Conservation (phyloP, 2,888 invertebrate species). For the Drosophila hamatofila region DNA sequence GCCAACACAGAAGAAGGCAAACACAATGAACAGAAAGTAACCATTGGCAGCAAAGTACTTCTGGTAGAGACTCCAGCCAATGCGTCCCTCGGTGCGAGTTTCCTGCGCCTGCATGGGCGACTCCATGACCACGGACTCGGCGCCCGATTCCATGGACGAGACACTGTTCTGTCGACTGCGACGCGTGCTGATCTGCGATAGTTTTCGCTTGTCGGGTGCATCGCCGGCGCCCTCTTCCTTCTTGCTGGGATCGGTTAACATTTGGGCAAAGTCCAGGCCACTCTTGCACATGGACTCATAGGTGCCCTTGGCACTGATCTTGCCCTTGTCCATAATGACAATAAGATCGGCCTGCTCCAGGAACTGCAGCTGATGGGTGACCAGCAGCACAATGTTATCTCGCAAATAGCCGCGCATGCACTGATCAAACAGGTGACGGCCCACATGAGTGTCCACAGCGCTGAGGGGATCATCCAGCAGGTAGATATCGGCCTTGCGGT, state of each 20-base stretch:
- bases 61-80: slow-evolving; percentile 88
- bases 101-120: slow-evolving; percentile 86
- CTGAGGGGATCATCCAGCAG: slow-evolving; percentile 96
- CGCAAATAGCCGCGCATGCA: slow-evolving; percentile 86
- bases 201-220: slow-evolving; percentile 57
- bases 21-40: slow-evolving; percentile 87
- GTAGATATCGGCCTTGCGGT: slow-evolving; percentile 94
- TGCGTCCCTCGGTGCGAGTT: slow-evolving; percentile 87
- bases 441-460: slow-evolving; percentile 96
- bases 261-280: slow-evolving; percentile 91
- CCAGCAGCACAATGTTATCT: slow-evolving; percentile 90
- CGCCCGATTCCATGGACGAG: slow-evolving; percentile 86
- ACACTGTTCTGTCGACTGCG: slow-evolving; percentile 84
- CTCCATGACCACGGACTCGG: slow-evolving; percentile 84
- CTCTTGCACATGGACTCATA: slow-evolving; percentile 90
- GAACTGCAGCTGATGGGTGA: slow-evolving; percentile 94
- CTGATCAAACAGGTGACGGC: slow-evolving; percentile 93
- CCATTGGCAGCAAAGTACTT: slow-evolving; percentile 91
- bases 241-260: slow-evolving; percentile 87
- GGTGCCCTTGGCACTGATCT: slow-evolving; percentile 87
- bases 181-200: slow-evolving; percentile 74
- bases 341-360: slow-evolving; percentile 88
- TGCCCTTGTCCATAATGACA: slow-evolving; percentile 84
- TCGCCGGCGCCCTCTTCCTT: slow-evolving; percentile 79
- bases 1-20: slow-evolving; percentile 88